Conservation (phyloP, 64 coral and sea anemone species). For the Montipora cactus region DNA sequence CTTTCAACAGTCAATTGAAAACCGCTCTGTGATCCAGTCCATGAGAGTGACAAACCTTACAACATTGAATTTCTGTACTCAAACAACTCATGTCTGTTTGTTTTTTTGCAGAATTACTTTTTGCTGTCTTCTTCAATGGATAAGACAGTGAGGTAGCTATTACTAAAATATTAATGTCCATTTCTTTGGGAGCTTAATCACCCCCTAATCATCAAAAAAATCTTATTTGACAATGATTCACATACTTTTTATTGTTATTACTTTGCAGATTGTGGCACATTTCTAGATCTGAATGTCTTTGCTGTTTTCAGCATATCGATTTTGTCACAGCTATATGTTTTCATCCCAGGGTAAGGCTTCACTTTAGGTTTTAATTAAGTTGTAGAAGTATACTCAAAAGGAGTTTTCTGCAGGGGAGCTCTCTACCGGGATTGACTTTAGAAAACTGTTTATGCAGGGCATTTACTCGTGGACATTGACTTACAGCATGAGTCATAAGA, state of each 20-base stretch:
- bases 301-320: constrained; percentile 99
- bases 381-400: neutral
- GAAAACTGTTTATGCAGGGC: too few species aligned
- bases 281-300: constrained; percentile 96
- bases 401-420: too few species aligned
- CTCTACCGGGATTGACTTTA: too few species aligned
- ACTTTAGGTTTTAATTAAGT: neutral
- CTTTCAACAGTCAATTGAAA: too few species aligned
- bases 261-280: constrained; percentile 94
- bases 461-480: too few species aligned
- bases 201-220: neutral
- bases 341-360: constrained; percentile 93
- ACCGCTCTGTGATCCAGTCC: too few species aligned
- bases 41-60: too few species aligned
- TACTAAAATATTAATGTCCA: neutral
- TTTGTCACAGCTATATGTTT: constrained; percentile 99
- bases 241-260: neutral
- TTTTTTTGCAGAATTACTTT: constrained; percentile 95
- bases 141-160: constrained; percentile 91
- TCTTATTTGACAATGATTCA: neutral
- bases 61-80: too few species aligned
- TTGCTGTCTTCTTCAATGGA: constrained; percentile 99
- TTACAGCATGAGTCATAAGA: too few species aligned
- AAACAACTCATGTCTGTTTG: too few species aligned
- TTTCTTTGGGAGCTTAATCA: neutral